Base-by-base conservation (phyloP, 2,113 vertebrate species). In the Alces alces region DNA sequence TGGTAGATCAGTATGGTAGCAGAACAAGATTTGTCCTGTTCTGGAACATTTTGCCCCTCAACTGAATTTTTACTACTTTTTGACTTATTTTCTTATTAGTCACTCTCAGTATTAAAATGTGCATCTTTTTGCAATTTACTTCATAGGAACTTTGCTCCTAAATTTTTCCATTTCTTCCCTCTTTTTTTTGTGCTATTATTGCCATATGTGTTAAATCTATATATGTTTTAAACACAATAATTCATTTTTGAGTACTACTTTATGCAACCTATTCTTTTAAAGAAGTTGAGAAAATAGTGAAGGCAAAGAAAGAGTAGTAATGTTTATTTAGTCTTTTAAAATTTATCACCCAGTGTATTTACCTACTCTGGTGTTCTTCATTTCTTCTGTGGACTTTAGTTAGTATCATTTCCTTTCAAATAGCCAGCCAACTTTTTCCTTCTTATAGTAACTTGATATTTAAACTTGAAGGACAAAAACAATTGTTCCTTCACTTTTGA, bases 401-500 rank as follows among this genome's bases (percentile, higher is more conserved):
- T 85, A 50, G 5, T 85, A 79, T 43, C 55, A 45, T 78, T 85
- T 47, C 47, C 43, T 61, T 61, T 82, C 19, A 93, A 27, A 33
- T 13, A 94, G 11, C 33, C 16, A 91, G 47, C 13, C 39, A 60
- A 83, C 89, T 39, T 79, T 86, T 70, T 50, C 36, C 27, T 43
- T 78, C 6, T 21, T 52, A 90, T 39, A 25, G 12, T 39, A 70
- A 89, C 4, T 55, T 82, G 11, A 61, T 93, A 79, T 86, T 66
- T 96, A 86, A 85, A 66, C 5, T 8, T 33, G 12, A 96, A 92
- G 73, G 10, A 45, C 25, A 39, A 82, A 91, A 94, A 92, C 3
- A 95, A 55, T 80, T 93, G 45, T 86, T 89, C 85, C 28, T 92
- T 93, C 47, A 28, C 83, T 52, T 80, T 85, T 95, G 73, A 95